Base-by-base conservation (phyloP, 2,888 invertebrate genomes). In the Liopterus haemorrhoidalis region DNA sequence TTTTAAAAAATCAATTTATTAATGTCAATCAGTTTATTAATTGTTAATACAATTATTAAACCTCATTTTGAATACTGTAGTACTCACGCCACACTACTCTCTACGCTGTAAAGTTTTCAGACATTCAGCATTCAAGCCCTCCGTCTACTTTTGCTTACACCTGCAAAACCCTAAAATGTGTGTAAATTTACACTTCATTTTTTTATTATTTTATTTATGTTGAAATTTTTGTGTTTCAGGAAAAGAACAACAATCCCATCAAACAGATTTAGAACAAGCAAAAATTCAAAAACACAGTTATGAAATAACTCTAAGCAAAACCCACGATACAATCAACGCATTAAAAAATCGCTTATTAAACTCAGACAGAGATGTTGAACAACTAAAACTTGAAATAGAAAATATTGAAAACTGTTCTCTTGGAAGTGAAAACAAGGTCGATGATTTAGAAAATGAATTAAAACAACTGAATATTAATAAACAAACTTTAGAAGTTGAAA, bases 341-440 rank as follows among this genome's bases (percentile, higher is more conserved):
- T 58, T 79, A 38, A 76, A 73, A 19, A 70, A 71, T 62, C 67
- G 78, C 12, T 59, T 79, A 38, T 67, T 76, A 36, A 71, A 76
- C 54, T 78, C 78, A 3, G 78, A 79, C 55, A 70, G 67, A 56
- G 78, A 78, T 58, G 69, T 78, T 1, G 78, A 77, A 56, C 70
- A 71, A 58, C 62, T 79, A 57, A 56, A 72, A 70, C 59, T 58
- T 65, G 57, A 69, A 58, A 40, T 69, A 12, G 53, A 58, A 15
- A 49, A 49, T 6, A 60, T 58, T 33, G 68, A 69, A 51, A 51
- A 51, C 20, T 58, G 59, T 36, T 57, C 65, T 11, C 40, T 68
- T 2, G 57, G 62, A 18, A 58, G 55, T 19, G 67, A 68, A 54
- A 54, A 53, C 12, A 62, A 60, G 55, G 59, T 58, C 30, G 56